Conservation (phyloP, 2,797 vertebrate genomes). For the Setipinna tenuifilis region DNA sequence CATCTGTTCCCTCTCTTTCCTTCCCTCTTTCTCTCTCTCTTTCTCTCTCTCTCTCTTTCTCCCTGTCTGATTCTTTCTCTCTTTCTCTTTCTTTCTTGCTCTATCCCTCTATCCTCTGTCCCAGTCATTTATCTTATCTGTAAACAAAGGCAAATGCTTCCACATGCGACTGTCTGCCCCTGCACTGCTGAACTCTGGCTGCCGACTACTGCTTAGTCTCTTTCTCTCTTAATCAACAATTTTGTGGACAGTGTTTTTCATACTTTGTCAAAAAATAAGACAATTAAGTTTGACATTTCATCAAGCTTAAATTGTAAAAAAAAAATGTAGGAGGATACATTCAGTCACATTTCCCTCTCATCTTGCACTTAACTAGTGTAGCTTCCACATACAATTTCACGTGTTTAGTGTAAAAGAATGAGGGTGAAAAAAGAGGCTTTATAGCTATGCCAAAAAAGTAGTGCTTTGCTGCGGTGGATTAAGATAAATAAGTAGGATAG, state of each 20-base stretch:
- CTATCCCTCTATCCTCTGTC: slow-evolving; percentile 38
- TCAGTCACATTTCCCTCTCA: background rate
- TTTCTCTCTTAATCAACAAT: slow-evolving; percentile 1
- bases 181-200: background rate
- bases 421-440: background rate
- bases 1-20: background rate
- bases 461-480: slow-evolving; percentile 1
- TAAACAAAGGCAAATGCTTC: slow-evolving; percentile 40
- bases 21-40: background rate
- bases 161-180: background rate
- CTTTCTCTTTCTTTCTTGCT: slow-evolving; percentile 33
- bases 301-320: background rate
- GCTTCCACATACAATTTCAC: background rate
- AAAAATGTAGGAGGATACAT: background rate
- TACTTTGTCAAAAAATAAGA: background rate
- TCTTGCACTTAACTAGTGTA: background rate
- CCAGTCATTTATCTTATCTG: slow-evolving; percentile 35
- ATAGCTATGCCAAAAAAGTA: background rate
- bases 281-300: background rate
- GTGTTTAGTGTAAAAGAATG: background rate
- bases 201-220: background rate
- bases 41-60: slow-evolving; percentile 8
- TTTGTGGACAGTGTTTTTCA: slow-evolving; percentile 24
- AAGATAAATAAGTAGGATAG: background rate
- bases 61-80: slow-evolving; percentile 38